These are phyloP conservation scores for Carcina quercana DNA, from an alignment of 2,888 invertebrate genomes.

Conservation along the genomic window DNA sequence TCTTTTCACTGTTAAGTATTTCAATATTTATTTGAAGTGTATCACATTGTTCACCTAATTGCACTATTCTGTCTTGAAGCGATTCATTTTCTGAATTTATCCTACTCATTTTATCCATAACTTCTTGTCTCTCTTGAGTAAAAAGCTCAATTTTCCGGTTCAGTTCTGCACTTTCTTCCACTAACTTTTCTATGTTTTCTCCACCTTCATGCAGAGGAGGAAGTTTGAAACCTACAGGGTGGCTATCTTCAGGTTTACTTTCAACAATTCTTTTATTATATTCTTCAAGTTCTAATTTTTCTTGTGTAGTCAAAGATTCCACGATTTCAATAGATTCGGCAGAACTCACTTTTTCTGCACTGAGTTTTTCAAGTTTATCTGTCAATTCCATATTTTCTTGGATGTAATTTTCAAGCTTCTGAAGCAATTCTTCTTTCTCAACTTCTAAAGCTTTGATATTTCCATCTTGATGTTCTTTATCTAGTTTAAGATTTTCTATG, in stretches of 20 bases:
- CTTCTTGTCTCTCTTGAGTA: slow-evolving; percentile 79
- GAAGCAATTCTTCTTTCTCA: slow-evolving; percentile 75
- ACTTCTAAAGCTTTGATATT: slow-evolving; percentile 72
- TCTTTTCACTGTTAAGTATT: slow-evolving; percentile 59
- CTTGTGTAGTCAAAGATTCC: slow-evolving; percentile 80
- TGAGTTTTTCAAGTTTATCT: slow-evolving; percentile 82
- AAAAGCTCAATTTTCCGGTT: slow-evolving; percentile 80
- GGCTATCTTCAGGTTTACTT: slow-evolving; percentile 30
- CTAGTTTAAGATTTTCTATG: slow-evolving; percentile 61
- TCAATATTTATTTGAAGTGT: slow-evolving; percentile 56
- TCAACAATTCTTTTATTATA: slow-evolving; percentile 73
- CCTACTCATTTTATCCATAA: slow-evolving; percentile 79
- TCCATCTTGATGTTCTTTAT: slow-evolving; percentile 69
- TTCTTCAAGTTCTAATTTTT: slow-evolving; percentile 80
- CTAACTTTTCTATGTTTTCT: slow-evolving; percentile 73
- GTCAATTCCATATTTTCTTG: slow-evolving; percentile 84
- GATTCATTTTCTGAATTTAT: slow-evolving; percentile 76
- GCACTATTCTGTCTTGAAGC: slow-evolving; percentile 61
- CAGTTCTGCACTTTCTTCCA: slow-evolving; percentile 78
- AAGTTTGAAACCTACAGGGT: slow-evolving; percentile 22
- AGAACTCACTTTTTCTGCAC: slow-evolving; percentile 81
- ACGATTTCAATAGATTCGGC: slow-evolving; percentile 86
- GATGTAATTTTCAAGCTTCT: slow-evolving; percentile 78
- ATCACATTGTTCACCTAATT: slow-evolving; percentile 67
- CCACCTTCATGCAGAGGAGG: slow-evolving; percentile 41